phyloP scores from a whole-genome alignment of 64 coral and sea anemone species.

The Montipora foliosa region DNA sequence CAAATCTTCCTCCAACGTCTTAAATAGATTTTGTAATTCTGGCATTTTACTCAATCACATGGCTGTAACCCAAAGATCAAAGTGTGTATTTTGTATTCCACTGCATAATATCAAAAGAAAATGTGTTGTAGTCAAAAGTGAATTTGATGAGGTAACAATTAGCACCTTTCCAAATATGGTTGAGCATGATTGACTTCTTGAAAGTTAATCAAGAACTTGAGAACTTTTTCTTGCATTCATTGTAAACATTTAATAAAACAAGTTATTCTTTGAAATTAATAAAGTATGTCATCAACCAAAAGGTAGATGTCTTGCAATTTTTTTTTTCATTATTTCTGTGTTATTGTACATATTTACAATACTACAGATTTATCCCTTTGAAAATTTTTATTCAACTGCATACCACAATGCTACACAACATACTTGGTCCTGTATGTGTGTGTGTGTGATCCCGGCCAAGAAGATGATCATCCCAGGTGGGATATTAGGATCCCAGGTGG shows the following conservation, averaged over 20 bases:
- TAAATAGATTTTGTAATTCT: conserved; percentile 45
- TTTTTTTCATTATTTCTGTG: background rate
- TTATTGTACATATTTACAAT: background rate
- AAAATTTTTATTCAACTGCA: background rate
- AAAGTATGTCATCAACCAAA: background rate
- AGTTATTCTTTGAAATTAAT: background rate
- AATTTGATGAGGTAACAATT: conserved; percentile 6
- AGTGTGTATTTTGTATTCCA: conserved; percentile 40
- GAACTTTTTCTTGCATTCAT: background rate
- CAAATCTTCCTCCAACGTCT: background rate
- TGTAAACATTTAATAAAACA: conserved; percentile 1
- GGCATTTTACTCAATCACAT: conserved; percentile 43
- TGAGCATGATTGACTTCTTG: conserved; percentile 39
- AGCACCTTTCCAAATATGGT: conserved; percentile 61
- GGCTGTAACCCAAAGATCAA: conserved; percentile 48
- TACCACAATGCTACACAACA: background rate
- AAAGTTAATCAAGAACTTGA: background rate
- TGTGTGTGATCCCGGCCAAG: background rate
- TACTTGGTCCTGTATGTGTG: background rate
- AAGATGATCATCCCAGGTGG: background rate
- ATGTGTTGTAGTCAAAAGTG: too few species aligned
- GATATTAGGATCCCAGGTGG: background rate
- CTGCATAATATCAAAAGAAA: conserved; percentile 26
- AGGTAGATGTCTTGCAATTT: background rate
- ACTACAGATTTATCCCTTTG: conserved; percentile 11